These are phyloP conservation scores for Blera fallax DNA, from an alignment of 2,888 invertebrate species.

Conservation along the genomic window DNA sequence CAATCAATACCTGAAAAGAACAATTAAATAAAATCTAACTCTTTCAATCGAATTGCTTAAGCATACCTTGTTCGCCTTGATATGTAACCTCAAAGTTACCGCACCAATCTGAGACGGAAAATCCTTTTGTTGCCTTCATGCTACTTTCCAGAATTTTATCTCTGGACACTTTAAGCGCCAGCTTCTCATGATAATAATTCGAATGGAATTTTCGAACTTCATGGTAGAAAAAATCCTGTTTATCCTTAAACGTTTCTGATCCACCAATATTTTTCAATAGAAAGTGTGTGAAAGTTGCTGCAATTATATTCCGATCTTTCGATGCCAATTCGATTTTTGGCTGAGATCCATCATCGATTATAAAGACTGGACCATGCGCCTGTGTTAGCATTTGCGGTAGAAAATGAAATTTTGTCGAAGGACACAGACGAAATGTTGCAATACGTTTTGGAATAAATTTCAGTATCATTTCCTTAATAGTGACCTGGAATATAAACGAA, in stretches of 20 bases:
- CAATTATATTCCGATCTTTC: constrained; percentile 93
- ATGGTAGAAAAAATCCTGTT: constrained; percentile 90
- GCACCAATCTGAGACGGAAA: constrained; percentile 95
- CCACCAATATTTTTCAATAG: constrained; percentile 96
- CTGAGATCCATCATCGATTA: constrained; percentile 95
- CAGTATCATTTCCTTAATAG: constrained; percentile 95
- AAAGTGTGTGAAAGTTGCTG: constrained; percentile 95
- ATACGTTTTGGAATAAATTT: constrained; percentile 96
- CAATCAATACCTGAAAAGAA: constrained; percentile 90
- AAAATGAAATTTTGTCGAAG: constrained; percentile 94
- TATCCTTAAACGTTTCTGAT: constrained; percentile 95
- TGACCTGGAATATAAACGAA: constrained; percentile 84
- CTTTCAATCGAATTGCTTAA: not conserved
- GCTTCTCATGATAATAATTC: constrained; percentile 93
- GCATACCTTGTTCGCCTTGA: constrained; percentile 94
- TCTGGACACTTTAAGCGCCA: constrained; percentile 90
- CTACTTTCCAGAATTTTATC: constrained; percentile 91
- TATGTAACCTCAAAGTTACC: constrained; percentile 96
- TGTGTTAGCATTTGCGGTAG: constrained; percentile 81
- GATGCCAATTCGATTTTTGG: constrained; percentile 92
- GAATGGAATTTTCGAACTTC: constrained; percentile 93
- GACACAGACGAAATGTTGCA: constrained; percentile 95
- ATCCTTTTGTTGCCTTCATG: constrained; percentile 93
- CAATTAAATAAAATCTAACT: not conserved
- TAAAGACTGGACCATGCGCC: constrained; percentile 86